A percentile compares a stretch with the other conserved stretches of the same genome.
These are phyloP conservation scores for Mola mola DNA, from an alignment of 2,113 vertebrate genomes.

Conservation along the genomic window DNA sequence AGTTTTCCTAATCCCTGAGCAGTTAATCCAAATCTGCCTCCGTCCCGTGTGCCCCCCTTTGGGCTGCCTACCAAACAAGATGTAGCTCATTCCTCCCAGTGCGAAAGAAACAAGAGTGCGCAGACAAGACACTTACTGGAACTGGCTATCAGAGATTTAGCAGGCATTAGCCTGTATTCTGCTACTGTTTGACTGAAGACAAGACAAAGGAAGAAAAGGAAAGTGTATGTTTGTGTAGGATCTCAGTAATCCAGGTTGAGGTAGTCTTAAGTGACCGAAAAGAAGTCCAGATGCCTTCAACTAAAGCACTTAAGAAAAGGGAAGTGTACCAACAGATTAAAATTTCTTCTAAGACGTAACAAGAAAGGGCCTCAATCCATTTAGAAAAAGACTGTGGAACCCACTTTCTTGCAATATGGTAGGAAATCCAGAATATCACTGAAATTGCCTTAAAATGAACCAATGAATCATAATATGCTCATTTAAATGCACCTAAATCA, in stretches of 20 bases:
- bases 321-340: no score
- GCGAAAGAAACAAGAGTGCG: constrained; percentile 3
- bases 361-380: no score
- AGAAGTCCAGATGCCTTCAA: no score
- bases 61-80: constrained; percentile 44
- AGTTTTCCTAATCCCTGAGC: constrained; percentile 49
- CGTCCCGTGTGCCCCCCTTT: not conserved
- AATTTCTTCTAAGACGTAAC: no score
- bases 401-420: no score
- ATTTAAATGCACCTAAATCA: constrained; percentile 7
- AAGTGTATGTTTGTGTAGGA: no score
- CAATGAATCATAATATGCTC: not conserved
- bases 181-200: constrained; percentile 13
- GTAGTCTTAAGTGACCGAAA: no score
- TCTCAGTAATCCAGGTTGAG: no score
- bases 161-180: not conserved
- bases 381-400: no score
- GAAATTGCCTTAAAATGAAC: constrained; percentile 9
- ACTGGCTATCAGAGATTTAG: constrained; percentile 15
- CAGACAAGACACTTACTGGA: constrained; percentile 9
- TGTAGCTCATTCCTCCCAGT: constrained; percentile 25
- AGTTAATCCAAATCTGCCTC: constrained; percentile 58
- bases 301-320: no score
- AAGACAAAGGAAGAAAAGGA: not conserved
- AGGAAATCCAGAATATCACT: not conserved